Evolutionary conservation across 1,140 invertebrate species (phyloP).

Genomic region (Gryon sp.): DNA sequence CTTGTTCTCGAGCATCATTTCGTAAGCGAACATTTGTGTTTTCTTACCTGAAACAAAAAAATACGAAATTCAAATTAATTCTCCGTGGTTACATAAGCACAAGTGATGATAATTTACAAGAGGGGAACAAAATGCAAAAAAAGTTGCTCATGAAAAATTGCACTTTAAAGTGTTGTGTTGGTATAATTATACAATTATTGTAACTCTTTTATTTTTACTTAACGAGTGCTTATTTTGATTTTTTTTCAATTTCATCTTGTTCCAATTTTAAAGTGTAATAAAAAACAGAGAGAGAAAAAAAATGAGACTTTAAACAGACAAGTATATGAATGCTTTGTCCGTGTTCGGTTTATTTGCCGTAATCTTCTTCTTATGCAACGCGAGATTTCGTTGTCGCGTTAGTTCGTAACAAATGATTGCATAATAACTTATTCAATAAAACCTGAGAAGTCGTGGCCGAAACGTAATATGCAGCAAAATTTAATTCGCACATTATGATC

Average conservation of each 20-base stretch:
- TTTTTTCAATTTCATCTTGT: too few species aligned
- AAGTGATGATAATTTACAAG: slow-evolving; percentile 5
- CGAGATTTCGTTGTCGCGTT: slow-evolving; percentile 51
- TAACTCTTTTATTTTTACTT: too few species aligned
- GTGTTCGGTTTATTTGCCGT: slow-evolving; percentile 53
- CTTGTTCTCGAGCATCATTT: background rate
- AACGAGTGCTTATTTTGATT: too few species aligned
- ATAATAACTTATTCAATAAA: slow-evolving; percentile 54
- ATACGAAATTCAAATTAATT: slow-evolving; percentile 36
- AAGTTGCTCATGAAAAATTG: slow-evolving; percentile 20
- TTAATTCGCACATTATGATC: slow-evolving; percentile 51
- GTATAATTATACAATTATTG: too few species aligned
- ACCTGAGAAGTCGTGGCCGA: slow-evolving; percentile 58
- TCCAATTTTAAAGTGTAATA: too few species aligned
- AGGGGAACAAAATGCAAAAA: slow-evolving; percentile 1
- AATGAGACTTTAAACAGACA: slow-evolving; percentile 31
- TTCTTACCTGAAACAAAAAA: slow-evolving; percentile 56
- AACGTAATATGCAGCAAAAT: slow-evolving; percentile 52
- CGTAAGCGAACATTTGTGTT: slow-evolving; percentile 5
- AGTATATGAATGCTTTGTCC: slow-evolving; percentile 49
- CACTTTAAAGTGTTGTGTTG: slow-evolving; percentile 25
- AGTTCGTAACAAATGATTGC: slow-evolving; percentile 53
- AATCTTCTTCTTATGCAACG: slow-evolving; percentile 59
- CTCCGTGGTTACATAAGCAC: slow-evolving; percentile 7
- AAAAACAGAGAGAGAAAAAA: slow-evolving; percentile 6